These are phyloP conservation scores for Euleptes europaea DNA, from an alignment of 2,113 vertebrate species.

Conservation along the genomic window DNA sequence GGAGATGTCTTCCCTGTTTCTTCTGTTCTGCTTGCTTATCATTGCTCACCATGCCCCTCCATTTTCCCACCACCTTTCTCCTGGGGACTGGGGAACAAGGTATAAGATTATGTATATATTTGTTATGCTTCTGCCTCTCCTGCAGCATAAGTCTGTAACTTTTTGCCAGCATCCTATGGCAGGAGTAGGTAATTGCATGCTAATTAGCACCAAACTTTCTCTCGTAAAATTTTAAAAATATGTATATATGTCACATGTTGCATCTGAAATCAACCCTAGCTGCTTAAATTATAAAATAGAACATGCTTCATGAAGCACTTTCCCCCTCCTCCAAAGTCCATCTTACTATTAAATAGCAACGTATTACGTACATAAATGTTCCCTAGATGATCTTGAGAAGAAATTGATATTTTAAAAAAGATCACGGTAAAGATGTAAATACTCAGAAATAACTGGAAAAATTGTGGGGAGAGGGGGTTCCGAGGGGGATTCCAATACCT, in stretches of 20 bases:
- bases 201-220: slow-evolving; percentile 43
- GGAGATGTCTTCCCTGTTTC: neutral
- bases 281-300: slow-evolving; percentile 37
- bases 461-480: too few species aligned
- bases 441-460: too few species aligned
- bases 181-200: neutral
- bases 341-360: neutral
- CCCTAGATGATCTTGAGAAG: neutral
- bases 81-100: neutral
- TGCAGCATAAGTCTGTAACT: neutral
- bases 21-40: neutral
- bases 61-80: neutral
- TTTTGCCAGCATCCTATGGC: neutral
- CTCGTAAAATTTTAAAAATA: slow-evolving; percentile 16
- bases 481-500: too few species aligned
- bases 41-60: neutral
- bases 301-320: neutral
- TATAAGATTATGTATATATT: neutral
- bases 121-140: neutral
- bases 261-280: neutral
- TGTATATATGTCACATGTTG: slow-evolving; percentile 29
- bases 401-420: neutral
- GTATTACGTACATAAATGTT: neutral
- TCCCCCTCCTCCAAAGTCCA: neutral
- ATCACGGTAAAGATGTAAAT: neutral